These are phyloP conservation scores for Eclectus roratus DNA, from an alignment of 2,113 vertebrate genomes.

Conservation along the genomic window DNA sequence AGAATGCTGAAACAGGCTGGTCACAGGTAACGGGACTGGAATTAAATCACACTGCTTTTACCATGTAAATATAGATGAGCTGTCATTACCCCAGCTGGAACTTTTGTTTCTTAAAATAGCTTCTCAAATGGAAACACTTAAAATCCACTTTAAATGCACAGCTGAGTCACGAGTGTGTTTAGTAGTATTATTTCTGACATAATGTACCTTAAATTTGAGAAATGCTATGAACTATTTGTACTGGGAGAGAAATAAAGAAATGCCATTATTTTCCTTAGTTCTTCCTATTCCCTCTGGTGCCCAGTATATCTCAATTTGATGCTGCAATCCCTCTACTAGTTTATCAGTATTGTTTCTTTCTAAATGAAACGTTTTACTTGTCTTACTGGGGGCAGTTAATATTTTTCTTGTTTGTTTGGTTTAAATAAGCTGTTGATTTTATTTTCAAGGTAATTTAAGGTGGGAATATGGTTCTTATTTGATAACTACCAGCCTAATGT, in stretches of 20 bases:
- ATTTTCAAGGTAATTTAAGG: constrained; percentile 67
- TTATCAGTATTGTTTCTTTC: constrained; percentile 14
- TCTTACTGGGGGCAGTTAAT: constrained; percentile 6
- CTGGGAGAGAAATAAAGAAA: background rate
- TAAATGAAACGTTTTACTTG: constrained; percentile 14
- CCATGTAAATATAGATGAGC: background rate
- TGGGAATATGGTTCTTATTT: constrained; percentile 42
- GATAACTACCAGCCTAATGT: constrained; percentile 43
- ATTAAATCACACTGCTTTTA: background rate
- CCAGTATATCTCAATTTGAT: background rate
- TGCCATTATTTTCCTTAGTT: background rate
- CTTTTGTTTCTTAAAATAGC: constrained; percentile 2
- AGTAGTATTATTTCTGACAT: background rate
- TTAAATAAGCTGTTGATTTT: constrained; percentile 74
- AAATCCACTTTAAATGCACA: background rate
- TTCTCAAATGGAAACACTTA: constrained; percentile 10
- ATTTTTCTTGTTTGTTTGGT: background rate
- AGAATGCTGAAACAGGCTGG: background rate
- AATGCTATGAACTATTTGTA: background rate
- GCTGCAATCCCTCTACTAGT: background rate
- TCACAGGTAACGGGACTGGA: background rate
- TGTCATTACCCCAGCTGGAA: background rate
- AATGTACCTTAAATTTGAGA: background rate
- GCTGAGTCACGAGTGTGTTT: background rate
- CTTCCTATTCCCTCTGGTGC: background rate